A percentile compares a stretch with the other conserved stretches of the same genome.
phyloP scores from a whole-genome alignment of 2,797 vertebrate species.

The Sebastes minor region DNA sequence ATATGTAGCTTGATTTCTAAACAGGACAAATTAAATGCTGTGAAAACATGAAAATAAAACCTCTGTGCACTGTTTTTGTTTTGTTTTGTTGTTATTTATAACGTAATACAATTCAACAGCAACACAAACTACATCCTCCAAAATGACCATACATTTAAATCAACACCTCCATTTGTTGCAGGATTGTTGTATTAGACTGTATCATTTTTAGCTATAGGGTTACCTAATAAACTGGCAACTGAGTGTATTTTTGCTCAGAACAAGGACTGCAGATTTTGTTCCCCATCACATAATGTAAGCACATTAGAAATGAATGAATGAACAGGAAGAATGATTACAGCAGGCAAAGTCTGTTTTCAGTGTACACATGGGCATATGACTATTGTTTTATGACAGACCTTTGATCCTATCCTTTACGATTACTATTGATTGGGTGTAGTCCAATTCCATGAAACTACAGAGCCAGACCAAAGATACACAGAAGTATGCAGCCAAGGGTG shows the following conservation, averaged over 20 bases:
- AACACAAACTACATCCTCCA: neutral
- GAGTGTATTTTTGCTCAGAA: neutral
- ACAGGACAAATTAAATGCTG: neutral
- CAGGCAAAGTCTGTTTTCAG: neutral
- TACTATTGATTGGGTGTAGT: neutral
- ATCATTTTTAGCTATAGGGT: neutral
- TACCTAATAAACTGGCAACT: neutral
- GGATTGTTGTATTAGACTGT: neutral
- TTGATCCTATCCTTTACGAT: neutral
- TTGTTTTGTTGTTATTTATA: neutral
- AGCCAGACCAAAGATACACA: neutral
- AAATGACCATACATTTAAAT: neutral
- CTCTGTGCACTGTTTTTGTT: neutral
- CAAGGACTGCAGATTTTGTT: neutral
- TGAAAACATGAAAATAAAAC: constrained; percentile 43
- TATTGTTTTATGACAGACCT: neutral
- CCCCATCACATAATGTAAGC: neutral
- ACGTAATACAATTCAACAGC: neutral
- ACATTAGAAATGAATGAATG: too few species aligned
- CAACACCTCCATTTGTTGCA: neutral
- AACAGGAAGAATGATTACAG: neutral
- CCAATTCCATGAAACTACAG: neutral
- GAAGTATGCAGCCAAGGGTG: neutral
- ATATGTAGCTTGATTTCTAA: neutral
- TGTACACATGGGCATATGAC: neutral